Evolutionary conservation across 2,113 vertebrate genomes (phyloP).

Genomic region (Gambusia affinis): DNA sequence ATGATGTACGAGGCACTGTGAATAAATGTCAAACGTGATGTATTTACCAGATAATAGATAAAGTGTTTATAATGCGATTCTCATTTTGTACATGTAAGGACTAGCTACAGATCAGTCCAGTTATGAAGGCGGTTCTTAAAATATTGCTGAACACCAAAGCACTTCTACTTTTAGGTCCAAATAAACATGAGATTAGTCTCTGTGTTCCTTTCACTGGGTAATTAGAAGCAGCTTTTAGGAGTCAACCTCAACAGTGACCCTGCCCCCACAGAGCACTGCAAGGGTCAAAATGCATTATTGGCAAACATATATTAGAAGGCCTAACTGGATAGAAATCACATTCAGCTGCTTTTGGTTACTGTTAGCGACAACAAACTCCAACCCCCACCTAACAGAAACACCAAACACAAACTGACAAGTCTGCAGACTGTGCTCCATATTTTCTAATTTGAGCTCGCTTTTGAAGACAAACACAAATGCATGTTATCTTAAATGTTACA

Average conservation of each 20-base stretch:
- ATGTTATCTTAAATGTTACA: neutral
- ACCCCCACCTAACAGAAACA: neutral
- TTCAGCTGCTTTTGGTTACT: constrained; percentile 54
- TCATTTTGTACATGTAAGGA: constrained; percentile 14
- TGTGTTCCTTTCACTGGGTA: constrained; percentile 60
- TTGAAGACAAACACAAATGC: constrained; percentile 4
- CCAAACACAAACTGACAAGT: constrained; percentile 20
- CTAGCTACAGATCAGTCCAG: constrained; percentile 15
- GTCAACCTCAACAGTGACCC: constrained; percentile 43
- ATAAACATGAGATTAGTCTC: constrained; percentile 46
- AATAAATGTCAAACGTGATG: constrained; percentile 20
- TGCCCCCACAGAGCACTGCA: constrained; percentile 26
- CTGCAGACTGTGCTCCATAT: constrained; percentile 3
- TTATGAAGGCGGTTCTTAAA: constrained; percentile 23
- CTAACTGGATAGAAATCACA: constrained; percentile 46
- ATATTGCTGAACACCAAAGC: constrained; percentile 46
- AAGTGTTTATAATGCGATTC: constrained; percentile 5
- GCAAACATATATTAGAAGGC: constrained; percentile 59
- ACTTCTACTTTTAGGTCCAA: constrained; percentile 38
- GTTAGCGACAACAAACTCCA: constrained; percentile 16
- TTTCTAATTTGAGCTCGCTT: neutral
- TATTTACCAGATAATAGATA: constrained; percentile 13
- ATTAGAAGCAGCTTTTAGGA: constrained; percentile 72
- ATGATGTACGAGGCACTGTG: neutral
- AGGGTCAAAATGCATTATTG: constrained; percentile 54